Percentiles rank a stretch among this genome's conserved stretches.
These are phyloP conservation scores for Trichogramma dendrolimi DNA, from an alignment of 2,888 invertebrate species.

Conservation along the genomic window DNA sequence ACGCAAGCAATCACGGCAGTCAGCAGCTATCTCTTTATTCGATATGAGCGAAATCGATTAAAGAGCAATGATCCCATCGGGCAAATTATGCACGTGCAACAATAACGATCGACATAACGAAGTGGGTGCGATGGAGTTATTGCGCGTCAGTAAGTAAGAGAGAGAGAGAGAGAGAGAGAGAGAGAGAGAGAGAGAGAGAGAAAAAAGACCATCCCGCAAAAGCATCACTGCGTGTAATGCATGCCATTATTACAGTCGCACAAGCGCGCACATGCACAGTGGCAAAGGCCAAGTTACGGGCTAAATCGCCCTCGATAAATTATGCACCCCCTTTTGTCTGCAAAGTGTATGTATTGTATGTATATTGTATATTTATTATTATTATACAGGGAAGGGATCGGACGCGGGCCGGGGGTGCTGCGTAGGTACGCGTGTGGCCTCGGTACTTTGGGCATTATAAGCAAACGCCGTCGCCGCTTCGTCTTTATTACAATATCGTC, in stretches of 20 bases:
- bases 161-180: neutral
- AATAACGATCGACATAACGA: constrained; percentile 5
- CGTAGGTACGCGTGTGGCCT: neutral
- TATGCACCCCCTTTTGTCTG: constrained; percentile 45
- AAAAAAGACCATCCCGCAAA: constrained; percentile 1
- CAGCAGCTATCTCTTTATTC: neutral
- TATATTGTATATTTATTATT: neutral
- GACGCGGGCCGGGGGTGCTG: neutral
- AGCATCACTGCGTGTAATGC: constrained; percentile 35
- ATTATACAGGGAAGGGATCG: constrained; percentile 28
- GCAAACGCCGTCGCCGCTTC: constrained; percentile 37
- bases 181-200: neutral
- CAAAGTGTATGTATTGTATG: too few relatives aligned
- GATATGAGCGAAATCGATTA: constrained; percentile 20
- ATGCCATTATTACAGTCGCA: constrained; percentile 33
- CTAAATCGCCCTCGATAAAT: constrained; percentile 44
- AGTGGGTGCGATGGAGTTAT: neutral
- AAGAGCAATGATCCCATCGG: constrained; percentile 26
- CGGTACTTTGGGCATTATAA: constrained; percentile 30
- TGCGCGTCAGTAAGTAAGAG: too few relatives aligned
- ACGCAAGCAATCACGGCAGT: neutral
- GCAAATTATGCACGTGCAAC: constrained; percentile 9
- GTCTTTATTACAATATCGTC: constrained; percentile 49
- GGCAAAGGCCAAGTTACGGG: constrained; percentile 23
- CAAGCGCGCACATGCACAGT: neutral